Evolutionary conservation across 2,113 vertebrate species (phyloP), one percentile per base, ranked within the genome.

Genomic region (Etheostoma spectabile): DNA sequence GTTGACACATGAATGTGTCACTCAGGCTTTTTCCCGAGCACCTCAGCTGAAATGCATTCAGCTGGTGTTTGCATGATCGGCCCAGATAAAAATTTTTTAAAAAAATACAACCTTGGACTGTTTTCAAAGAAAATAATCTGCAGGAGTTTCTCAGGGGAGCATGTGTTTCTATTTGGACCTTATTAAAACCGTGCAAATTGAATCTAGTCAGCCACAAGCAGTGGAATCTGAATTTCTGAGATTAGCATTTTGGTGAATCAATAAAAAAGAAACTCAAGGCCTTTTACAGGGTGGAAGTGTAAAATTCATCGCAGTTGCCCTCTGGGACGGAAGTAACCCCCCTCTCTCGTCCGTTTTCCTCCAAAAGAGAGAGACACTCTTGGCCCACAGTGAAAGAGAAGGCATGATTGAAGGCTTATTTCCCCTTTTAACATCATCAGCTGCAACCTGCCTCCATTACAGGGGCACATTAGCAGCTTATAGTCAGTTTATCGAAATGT

Each of bases 401-500:
- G 24, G 51, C 21, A 68, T 35, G 87, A 86, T 79, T 83, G 66
- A 89, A 80, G 49, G 72, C 62, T 65, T 79, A 65, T 82, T 91
- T 85, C 80, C 45, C 65, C 71, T 84, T 86, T 63, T 38, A 88
- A 60, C 78, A 87, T 76, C 81, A 82, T 84, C 84, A 90, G 46
- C 59, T 64, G 83, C 79, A 80, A 74, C 85, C 83, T 66, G 64
- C 71, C 77, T 82, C 71, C 62, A 89, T 91, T 90, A 89, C 61
- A 63, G 67, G 21, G 84, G 51, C 45, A 4, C 83, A 92, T 92
- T 90, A 88, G 71, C 84, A 66, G 70, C 73, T 80, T 74, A 74
- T 76, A 84, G 64, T 86, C 66, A 81, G 56, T 74, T 83, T 83
- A 89, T 66, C 76, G 77, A 86, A 89, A 89, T 74, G 83, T 86